Percentiles rank a stretch among this genome's conserved stretches.
Evolutionary conservation across 2,888 invertebrate genomes (phyloP).

Genomic region (Parasteatoda lunata): DNA sequence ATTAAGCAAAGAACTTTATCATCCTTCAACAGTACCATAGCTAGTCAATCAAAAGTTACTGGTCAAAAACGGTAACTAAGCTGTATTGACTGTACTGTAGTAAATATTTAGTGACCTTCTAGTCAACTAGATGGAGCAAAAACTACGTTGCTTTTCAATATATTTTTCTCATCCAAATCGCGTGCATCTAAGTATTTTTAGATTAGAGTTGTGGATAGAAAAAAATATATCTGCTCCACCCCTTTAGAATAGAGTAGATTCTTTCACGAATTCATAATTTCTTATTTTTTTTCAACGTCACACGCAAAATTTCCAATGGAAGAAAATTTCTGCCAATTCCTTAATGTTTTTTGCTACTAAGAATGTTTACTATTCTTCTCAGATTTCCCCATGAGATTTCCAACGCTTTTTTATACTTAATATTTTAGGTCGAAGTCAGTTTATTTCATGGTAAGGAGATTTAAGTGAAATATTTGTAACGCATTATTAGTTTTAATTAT

Average conservation of each 20-base stretch:
- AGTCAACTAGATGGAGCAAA: conserved; percentile 1
- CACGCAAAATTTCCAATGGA: conserved; percentile 27
- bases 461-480: too few relatives aligned
- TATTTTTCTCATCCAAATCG: conserved; percentile 13
- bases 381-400: background rate
- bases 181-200: conserved; percentile 6
- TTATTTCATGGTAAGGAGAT: too few relatives aligned
- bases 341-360: background rate
- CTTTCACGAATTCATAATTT: conserved; percentile 8
- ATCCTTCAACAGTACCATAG: background rate
- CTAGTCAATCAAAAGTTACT: conserved; percentile 4
- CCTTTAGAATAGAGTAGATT: conserved; percentile 12
- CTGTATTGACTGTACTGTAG: conserved; percentile 23
- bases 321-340: conserved; percentile 4
- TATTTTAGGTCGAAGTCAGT: too few relatives aligned
- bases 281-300: conserved; percentile 1
- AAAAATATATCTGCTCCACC: conserved; percentile 5
- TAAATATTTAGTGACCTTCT: conserved; percentile 12
- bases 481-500: too few relatives aligned
- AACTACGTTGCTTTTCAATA: conserved; percentile 19
- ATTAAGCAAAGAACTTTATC: conserved; percentile 16
- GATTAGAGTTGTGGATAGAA: background rate
- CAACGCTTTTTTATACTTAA: too few relatives aligned
- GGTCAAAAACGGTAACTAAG: too few relatives aligned
- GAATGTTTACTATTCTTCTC: background rate